phyloP scores from a whole-genome alignment of 2,113 vertebrate genomes.

The Platycercus adscitus region DNA sequence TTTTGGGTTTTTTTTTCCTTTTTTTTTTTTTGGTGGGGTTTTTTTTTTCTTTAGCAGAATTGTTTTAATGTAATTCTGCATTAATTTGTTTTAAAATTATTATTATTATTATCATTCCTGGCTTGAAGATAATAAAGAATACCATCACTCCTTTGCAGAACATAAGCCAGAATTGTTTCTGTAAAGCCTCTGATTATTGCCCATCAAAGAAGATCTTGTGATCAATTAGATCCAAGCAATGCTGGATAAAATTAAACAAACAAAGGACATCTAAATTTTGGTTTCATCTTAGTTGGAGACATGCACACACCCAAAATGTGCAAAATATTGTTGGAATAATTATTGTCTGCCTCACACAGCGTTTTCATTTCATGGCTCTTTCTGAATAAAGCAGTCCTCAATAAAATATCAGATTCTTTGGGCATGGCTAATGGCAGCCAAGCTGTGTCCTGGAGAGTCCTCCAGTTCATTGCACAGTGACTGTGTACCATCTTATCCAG shows the following conservation, averaged over 20 bases:
- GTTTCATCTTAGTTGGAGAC: background rate
- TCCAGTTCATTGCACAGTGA: background rate
- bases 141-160: background rate
- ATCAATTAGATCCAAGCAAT: background rate
- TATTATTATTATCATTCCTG: background rate
- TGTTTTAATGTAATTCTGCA: background rate
- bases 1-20: background rate
- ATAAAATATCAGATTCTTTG: background rate
- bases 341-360: background rate
- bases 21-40: background rate
- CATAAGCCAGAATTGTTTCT: background rate
- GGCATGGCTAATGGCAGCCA: background rate
- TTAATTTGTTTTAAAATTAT: background rate
- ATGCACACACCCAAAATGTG: background rate
- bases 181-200: background rate
- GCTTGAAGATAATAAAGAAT: background rate
- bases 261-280: background rate
- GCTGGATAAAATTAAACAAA: background rate
- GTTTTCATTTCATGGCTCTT: background rate
- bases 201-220: background rate
- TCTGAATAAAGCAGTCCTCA: background rate
- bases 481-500: background rate
- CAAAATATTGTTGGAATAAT: background rate
- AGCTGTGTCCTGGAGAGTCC: background rate
- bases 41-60: background rate